phyloP scores from a whole-genome alignment of 1,140 invertebrate genomes.

The Dinoponera quadriceps region DNA sequence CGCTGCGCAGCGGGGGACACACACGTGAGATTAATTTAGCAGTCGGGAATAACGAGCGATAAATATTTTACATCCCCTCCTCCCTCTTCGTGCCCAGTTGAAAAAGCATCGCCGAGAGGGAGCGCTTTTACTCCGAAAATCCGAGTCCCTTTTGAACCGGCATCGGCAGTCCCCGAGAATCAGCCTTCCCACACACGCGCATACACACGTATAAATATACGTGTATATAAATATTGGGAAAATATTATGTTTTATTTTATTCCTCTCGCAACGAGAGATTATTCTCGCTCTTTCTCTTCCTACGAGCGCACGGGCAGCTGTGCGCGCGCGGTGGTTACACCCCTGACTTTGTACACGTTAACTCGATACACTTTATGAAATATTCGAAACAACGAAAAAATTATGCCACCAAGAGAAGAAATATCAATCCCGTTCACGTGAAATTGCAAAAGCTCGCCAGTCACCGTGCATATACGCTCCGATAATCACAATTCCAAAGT shows the following conservation, averaged over 20 bases:
- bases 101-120: not conserved
- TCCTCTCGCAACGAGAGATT: no score
- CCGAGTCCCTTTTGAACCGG: not conserved
- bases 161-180: not conserved
- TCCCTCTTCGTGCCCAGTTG: no score
- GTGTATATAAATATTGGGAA: no score
- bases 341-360: no score
- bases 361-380: not conserved
- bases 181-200: not conserved
- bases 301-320: no score
- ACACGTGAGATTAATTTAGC: conserved; percentile 41
- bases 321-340: no score
- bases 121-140: not conserved
- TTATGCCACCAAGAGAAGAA: not conserved
- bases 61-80: conserved; percentile 52
- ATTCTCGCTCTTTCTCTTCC: no score
- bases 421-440: conserved; percentile 19
- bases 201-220: not conserved
- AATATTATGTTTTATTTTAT: no score
- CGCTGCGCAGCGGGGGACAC: conserved; percentile 11
- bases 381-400: conserved; percentile 21
- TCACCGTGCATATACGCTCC: conserved; percentile 4
- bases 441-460: conserved; percentile 26
- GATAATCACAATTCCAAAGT: conserved; percentile 50
- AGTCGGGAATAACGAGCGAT: conserved; percentile 14